Base-by-base conservation (phyloP, 2,888 invertebrate species). In the Uropetala carovei region DNA sequence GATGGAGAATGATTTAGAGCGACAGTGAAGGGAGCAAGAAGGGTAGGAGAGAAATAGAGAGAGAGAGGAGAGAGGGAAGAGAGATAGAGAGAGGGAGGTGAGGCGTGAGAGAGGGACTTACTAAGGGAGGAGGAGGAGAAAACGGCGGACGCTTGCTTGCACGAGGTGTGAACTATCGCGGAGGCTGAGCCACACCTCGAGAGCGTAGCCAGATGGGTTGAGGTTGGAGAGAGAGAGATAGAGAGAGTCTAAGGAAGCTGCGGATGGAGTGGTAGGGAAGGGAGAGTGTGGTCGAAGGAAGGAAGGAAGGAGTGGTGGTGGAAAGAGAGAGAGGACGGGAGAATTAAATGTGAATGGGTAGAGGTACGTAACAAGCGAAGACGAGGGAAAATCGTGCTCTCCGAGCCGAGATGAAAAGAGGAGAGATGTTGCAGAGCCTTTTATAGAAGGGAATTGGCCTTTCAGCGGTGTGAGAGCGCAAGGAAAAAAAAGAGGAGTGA, bases 361-460 rank as follows among this genome's bases (percentile, higher is more conserved):
- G 64, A 64, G 64, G 64, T 11, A n/a, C 64, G n/a, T 64, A 64
- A 16, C 9, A 16, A 64, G 13, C 27, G 82, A 82, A 27, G 82
- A 27, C 16, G 30, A 30, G 22, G 82, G 27, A 30, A 82, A 22
- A 27, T 82, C 30, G 82, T 27, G 43, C 4, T 27, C 27, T 7
- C 68, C 68, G 22, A 11, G 43, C 30, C 16, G n/a, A 14, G 56
- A 56, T 83, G 60, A 10, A 30, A 86, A 16, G 86, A 27, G 30
- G 30, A 27, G 16, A 58, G 58, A 86, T 22, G 82, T 43, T 11
- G 43, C 9, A 16, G 59, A n/a, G 8, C 16, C 58, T 59, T n/a
- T 58, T 60, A 58, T 59, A 58, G 11, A n/a, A 10, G 27, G n/a
- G 18, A 86, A 86, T 86, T 58, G 86, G 86, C 59, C 27, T 58